Evolutionary conservation across 2,113 vertebrate genomes (phyloP).

Genomic region (Dicrurus megarhynchus): DNA sequence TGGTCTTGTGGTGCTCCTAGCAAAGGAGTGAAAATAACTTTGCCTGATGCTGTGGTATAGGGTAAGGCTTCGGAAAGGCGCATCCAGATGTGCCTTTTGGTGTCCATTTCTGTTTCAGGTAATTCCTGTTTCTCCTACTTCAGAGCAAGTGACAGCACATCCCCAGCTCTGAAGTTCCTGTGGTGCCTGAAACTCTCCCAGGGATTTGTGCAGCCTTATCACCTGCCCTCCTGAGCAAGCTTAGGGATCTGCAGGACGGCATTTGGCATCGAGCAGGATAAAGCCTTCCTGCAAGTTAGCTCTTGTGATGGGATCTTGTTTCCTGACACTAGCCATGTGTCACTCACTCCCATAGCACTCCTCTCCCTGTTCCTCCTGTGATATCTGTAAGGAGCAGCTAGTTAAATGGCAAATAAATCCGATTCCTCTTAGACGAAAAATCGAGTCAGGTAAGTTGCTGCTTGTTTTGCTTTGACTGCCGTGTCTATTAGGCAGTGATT

Average conservation of each 20-base stretch:
- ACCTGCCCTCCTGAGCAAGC: background rate
- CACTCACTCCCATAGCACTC: background rate
- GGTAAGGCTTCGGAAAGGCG: background rate
- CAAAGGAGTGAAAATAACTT: background rate
- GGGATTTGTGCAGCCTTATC: background rate
- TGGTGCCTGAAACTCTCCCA: background rate
- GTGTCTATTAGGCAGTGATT: slow-evolving; percentile 23
- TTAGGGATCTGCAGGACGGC: background rate
- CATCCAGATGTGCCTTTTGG: background rate
- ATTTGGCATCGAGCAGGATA: background rate
- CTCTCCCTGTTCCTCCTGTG: background rate
- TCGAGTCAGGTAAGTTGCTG: background rate
- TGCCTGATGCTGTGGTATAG: background rate
- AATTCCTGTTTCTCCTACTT: background rate
- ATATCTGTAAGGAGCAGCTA: background rate
- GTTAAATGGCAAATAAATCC: slow-evolving; percentile 25
- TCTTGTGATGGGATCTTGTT: background rate
- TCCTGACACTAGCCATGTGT: background rate
- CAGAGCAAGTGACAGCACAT: background rate
- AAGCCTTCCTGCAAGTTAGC: background rate
- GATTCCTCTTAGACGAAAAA: background rate
- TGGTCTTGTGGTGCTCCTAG: background rate
- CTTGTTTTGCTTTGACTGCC: slow-evolving; percentile 16
- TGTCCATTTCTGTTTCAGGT: background rate
- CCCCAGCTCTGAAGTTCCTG: background rate